Base-by-base conservation (phyloP, 2,888 invertebrate species). In the Lacanobia wlatinum region DNA sequence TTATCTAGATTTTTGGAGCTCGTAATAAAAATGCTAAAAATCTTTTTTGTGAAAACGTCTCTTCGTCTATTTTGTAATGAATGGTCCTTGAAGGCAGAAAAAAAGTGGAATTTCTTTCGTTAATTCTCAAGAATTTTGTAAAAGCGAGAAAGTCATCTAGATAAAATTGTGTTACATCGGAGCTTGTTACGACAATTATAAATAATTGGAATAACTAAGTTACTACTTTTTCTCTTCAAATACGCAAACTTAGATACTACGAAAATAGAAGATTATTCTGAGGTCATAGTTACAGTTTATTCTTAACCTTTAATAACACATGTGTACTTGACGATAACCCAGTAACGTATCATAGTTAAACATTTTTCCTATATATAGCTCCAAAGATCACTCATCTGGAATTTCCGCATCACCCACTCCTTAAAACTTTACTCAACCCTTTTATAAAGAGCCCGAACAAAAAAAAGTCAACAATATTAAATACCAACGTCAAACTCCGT, bases 381-480 rank as follows among this genome's bases (percentile, higher is more conserved):
- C 16, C 53, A 62, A 62, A 64, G 52, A 64, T 61, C 70, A 70
- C 53, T 74, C 82, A 78, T 58, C 64, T 40, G 78, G 74, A 80
- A 74, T 80, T 80, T 82, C 70, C 74, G 46, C 82, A 70, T 80
- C 82, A 81, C 16, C 56, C 68, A 58, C 75, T 69, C 46, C 63
- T 69, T 73, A 75, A 81, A 82, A 82, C 78, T 81, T 62, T 43
- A 75, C 71, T 59, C 60, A 75, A 75, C 75, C 78, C 78, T 43
- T 77, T 65, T 70, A 82, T 70, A 60, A 68, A 70, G 62, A 80
- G 48, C 43, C 18, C 34, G 34, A 73, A 75, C 70, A 78, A 78
- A 76, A 71, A 73, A 78, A 76, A 72, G 72, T 73, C 67, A 74
- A 81, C 81, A 73, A 84, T 80, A 84, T 84, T 81, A 84, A 84